Evolutionary conservation across 2,797 vertebrate species (phyloP), one percentile per base, ranked within the genome.

Genomic region (Sebastes nivosus): DNA sequence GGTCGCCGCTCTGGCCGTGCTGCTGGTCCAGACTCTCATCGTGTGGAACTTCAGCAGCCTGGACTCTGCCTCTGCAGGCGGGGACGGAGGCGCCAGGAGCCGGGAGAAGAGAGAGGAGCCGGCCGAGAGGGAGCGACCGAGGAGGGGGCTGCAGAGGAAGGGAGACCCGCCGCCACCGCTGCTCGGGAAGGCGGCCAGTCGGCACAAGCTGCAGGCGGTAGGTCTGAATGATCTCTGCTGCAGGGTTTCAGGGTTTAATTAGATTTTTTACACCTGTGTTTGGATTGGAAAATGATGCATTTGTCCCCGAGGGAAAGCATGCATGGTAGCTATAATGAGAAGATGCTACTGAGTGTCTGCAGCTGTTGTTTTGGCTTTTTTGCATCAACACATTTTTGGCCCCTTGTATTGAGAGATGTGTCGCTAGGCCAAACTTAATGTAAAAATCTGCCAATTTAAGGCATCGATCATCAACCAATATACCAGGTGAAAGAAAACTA

Each of bases 31-130:
- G 96, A 98, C 97, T 34, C 97, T 99, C 82, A 92, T 98, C 84
- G 97, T 97, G 88, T 98, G 98, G 97, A 99, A 97, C 97, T 98
- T 99, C 96, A 97, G 96, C 95, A 97, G 96, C 94, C 94, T 99
- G 81, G 98, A 99, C 92, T 95, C 96, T 1, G 93, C 95, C 8
- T 95, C 96, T 1, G 93, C 95, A 8, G 96, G 94, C 70, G 96
- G 96, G 84, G 96, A 96, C 75, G 93, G 95, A 81, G 94, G 94
- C 83, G 94, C 94, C 88, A 30, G 89, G 30, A 93, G 87, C 87
- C 94, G 95, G 57, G 95, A 94, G 88, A 96, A 95, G 93, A 95
- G 95, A 77, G 95, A 89, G 68, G 94, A 92, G 59, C 88, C 88
- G 67, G 81, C 77, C 73, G 92, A 25, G 70, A 83, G 77, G 89